phyloP scores from a whole-genome alignment of 2,113 vertebrate species.

The Megaceryle maxima region DNA sequence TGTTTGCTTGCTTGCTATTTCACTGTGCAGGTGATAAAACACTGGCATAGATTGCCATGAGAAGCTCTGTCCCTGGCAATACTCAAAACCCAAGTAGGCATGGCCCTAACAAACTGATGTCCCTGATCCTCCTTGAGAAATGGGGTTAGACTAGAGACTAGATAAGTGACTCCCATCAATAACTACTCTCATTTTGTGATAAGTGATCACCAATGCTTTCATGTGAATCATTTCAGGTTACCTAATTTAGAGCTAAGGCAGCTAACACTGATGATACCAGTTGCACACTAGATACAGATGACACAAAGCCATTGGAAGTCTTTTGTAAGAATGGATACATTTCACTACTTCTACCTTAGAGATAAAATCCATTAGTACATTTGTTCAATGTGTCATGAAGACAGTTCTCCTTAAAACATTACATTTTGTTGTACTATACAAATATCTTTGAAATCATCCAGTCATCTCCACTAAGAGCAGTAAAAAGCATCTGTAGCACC shows the following conservation, averaged over 20 bases:
- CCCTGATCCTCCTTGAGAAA: not conserved
- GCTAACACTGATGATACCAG: fast-evolving
- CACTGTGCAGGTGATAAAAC: not conserved
- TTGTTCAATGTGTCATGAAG: not conserved
- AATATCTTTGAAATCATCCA: not conserved
- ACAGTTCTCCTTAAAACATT: not conserved
- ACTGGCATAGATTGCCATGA: not conserved
- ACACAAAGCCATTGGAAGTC: not conserved
- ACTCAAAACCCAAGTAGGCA: not conserved
- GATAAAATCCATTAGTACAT: not conserved
- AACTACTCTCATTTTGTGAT: not conserved
- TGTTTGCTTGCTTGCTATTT: not conserved
- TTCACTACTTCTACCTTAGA: not conserved
- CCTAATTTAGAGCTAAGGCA: not conserved
- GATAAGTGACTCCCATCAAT: not conserved
- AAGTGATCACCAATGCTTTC: not conserved
- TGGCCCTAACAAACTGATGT: fast-evolving
- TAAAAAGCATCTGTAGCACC: not conserved
- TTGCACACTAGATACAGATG: not conserved
- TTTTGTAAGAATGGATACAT: not conserved
- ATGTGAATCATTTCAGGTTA: not conserved
- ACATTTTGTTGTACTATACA: not conserved
- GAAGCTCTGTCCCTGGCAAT: not conserved
- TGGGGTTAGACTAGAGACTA: not conserved
- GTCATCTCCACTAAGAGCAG: not conserved